These are phyloP conservation scores for Menura novaehollandiae DNA, from an alignment of 2,113 vertebrate species.

Conservation along the genomic window DNA sequence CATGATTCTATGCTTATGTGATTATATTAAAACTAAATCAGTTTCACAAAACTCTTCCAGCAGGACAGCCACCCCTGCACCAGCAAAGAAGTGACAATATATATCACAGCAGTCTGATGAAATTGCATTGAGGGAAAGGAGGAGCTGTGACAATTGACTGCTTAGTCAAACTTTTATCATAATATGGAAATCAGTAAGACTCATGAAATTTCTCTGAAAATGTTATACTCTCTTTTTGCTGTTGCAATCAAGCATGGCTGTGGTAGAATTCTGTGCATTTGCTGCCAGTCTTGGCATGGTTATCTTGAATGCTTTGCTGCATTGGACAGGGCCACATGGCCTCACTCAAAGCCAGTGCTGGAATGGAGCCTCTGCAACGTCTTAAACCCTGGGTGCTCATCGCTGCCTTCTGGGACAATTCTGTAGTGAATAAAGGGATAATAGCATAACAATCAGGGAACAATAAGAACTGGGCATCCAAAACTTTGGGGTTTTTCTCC, in stretches of 20 bases:
- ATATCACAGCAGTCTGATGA: not conserved
- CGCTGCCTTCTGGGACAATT: not conserved
- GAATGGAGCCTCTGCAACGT: accelerated
- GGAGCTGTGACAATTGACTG: not conserved
- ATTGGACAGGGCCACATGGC: accelerated
- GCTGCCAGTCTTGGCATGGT: not conserved
- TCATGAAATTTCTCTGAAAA: not conserved
- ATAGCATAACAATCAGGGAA: not conserved
- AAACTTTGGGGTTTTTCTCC: accelerated
- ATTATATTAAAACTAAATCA: not conserved
- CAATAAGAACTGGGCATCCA: not conserved
- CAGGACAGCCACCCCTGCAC: not conserved
- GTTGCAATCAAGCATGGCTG: not conserved
- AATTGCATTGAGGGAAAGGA: not conserved
- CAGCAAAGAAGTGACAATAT: not conserved
- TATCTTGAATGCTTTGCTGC: not conserved
- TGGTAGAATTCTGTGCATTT: not conserved
- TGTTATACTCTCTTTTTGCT: not conserved
- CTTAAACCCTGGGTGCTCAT: not conserved
- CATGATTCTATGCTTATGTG: not conserved
- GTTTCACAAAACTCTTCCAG: not conserved
- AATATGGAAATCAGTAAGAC: not conserved
- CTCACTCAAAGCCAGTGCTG: not conserved
- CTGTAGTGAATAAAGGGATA: not conserved
- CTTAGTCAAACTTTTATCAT: not conserved